phyloP scores from a whole-genome alignment of 2,113 vertebrate genomes.

The Falco punctatus region DNA sequence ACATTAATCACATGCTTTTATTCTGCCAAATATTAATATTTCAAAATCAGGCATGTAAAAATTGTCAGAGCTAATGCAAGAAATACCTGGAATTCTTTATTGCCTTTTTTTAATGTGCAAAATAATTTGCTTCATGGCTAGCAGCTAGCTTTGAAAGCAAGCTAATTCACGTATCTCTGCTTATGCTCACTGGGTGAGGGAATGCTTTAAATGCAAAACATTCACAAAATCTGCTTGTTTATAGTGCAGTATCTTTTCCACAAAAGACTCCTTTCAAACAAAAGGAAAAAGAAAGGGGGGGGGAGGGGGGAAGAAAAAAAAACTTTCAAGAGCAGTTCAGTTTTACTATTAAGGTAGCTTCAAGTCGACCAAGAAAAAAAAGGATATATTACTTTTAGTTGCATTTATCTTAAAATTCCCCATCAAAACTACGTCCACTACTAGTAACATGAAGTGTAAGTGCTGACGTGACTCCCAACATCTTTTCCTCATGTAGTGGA shows the following conservation, averaged over 20 bases:
- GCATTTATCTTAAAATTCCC: background rate
- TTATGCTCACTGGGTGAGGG: background rate
- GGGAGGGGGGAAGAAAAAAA: background rate
- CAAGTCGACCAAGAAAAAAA: background rate
- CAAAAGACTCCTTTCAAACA: background rate
- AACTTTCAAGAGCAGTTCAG: background rate
- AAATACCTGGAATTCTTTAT: background rate
- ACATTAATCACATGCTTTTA: constrained; percentile 18
- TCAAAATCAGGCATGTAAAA: constrained; percentile 14
- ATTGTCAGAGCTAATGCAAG: background rate
- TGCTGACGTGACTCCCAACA: background rate
- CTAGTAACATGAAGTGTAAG: background rate
- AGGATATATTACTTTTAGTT: background rate
- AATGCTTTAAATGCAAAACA: background rate
- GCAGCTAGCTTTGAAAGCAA: background rate
- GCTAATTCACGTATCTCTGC: background rate
- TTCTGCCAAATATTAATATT: background rate
- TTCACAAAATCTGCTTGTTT: background rate
- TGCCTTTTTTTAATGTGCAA: background rate
- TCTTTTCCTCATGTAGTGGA: background rate
- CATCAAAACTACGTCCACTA: background rate
- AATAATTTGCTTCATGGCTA: background rate
- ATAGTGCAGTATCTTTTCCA: background rate
- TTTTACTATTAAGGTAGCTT: background rate
- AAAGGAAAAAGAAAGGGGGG: background rate